Conservation (phyloP, 2,888 invertebrate genomes). For the Orchestes rusci region DNA sequence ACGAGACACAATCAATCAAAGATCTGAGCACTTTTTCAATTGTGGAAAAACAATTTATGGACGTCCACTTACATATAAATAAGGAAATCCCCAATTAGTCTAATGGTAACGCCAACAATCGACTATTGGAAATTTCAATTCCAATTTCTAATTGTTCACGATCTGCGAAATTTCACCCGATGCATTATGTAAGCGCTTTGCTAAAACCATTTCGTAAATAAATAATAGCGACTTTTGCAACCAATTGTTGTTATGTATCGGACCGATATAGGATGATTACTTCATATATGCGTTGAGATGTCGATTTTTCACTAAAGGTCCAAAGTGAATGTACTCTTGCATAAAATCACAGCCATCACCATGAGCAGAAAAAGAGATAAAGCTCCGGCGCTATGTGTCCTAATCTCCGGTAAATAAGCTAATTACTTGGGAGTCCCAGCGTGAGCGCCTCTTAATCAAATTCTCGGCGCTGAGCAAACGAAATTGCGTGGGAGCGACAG, state of each 20-base stretch:
- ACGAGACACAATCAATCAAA: no score
- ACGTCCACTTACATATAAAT: no score
- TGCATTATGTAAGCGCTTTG: conserved; percentile 18
- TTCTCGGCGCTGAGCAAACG: conserved; percentile 1
- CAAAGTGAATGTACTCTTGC: no score
- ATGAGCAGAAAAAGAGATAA: no score
- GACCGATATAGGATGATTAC: conserved; percentile 12
- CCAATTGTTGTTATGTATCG: conserved; percentile 15
- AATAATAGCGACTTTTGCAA: conserved; percentile 21
- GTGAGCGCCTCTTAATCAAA: conserved; percentile 8
- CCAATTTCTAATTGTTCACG: conserved; percentile 27
- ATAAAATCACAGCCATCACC: no score
- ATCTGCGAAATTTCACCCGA: conserved; percentile 24
- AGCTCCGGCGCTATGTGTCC: not conserved
- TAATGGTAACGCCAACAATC: conserved; percentile 22
- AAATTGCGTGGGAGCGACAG: conserved; percentile 27
- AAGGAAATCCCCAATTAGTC: conserved; percentile 23
- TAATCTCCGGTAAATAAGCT: conserved; percentile 14
- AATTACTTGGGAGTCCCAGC: conserved; percentile 9
- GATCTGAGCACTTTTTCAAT: no score
- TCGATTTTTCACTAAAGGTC: no score
- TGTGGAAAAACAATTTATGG: no score
- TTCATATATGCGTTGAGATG: no score
- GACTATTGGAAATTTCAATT: conserved; percentile 25
- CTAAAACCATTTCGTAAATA: conserved; percentile 21